phyloP scores from a whole-genome alignment of 2,888 invertebrate species.

The Eristalinus sepulchralis region DNA sequence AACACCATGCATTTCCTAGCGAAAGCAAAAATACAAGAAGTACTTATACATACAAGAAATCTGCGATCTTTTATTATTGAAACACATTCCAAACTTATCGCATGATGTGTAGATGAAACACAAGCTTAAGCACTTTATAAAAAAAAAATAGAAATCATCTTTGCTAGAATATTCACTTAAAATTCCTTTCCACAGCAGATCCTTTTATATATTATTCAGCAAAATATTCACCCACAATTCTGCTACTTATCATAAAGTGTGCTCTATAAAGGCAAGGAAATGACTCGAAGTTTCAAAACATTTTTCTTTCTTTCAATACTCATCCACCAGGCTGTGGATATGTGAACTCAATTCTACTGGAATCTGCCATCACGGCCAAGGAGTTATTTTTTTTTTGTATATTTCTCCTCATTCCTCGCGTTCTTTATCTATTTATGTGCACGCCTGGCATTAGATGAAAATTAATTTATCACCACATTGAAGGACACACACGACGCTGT shows the following conservation, averaged over 20 bases:
- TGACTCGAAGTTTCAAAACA: constrained; percentile 7
- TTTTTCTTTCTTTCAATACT: background rate
- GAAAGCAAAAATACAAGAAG: too few species aligned
- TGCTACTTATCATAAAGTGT: constrained; percentile 17
- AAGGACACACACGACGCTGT: background rate
- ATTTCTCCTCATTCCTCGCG: background rate
- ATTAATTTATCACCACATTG: constrained; percentile 35
- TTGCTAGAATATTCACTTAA: background rate
- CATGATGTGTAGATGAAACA: background rate
- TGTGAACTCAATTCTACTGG: background rate
- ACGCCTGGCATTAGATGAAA: constrained; percentile 19
- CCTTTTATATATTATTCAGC: background rate
- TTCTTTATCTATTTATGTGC: constrained; percentile 7
- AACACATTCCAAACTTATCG: too few species aligned
- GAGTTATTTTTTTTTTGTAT: background rate
- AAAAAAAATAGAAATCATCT: background rate
- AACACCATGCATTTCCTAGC: too few species aligned
- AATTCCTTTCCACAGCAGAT: background rate
- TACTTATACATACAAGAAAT: too few species aligned
- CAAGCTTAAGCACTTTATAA: background rate
- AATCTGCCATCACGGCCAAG: background rate
- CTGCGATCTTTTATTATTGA: too few species aligned
- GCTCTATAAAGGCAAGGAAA: constrained; percentile 24
- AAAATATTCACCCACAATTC: constrained; percentile 3
- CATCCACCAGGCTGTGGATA: too few species aligned